Evolutionary conservation across 2,888 invertebrate genomes (phyloP), one percentile per base, ranked within the genome.

Genomic region (Ashinkailepas kermadecensis): DNA sequence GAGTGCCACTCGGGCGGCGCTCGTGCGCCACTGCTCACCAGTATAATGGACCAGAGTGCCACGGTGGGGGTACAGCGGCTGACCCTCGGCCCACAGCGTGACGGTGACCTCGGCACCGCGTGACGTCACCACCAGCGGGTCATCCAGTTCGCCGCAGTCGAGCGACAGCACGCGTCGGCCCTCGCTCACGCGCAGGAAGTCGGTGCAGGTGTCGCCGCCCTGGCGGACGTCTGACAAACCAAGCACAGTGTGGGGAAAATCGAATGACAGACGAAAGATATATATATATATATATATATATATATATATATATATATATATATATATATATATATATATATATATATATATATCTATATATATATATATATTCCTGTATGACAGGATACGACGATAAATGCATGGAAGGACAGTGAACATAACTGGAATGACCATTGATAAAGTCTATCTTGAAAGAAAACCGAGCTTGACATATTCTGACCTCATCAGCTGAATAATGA

Each of bases 131-230:
- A 83, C 83, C 84, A 82, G 81, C 78, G 84, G 81, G 58, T 82
- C 82, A n/a, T 82, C 67, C 4, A 78, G 67, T 10, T 82, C 81
- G 4, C 85, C 85, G 74, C 85, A 85, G 3, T 83, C 81, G 39
- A 83, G 78, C 39, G 81, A 81, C 81, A 85, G 79, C 64, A 84
- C 83, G 58, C 83, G 83, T 13, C 65, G 65, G n/a, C 83, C 84
- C 57, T 85, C 85, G 54, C 81, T 62, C 7, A 85, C 80, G 58
- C 82, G 80, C 23, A 85, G 81, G 23, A 81, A 79, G 78, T 85
- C 85, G 15, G 88, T 88, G 85, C 91, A 91, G 11, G 87, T 86
- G 54, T 87, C 86, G 83, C 89, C 90, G 84, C 88, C 89, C 0
- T 90, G 81, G 1, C 82, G 81, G 13, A 81, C 70, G 21, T 25